phyloP scores from a whole-genome alignment of 2,888 invertebrate genomes.

The Sabatieria punctata region DNA sequence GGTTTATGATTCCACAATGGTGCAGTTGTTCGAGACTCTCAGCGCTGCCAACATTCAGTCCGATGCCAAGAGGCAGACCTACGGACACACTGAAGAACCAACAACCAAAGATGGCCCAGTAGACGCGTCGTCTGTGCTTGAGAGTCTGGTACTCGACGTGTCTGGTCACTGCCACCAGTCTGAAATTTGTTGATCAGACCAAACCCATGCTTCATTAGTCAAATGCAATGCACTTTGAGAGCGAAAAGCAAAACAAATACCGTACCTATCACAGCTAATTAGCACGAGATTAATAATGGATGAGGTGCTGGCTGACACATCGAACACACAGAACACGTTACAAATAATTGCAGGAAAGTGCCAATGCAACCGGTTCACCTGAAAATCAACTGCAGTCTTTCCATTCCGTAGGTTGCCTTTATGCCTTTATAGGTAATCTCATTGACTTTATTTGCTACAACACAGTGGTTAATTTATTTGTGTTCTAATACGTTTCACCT shows the following conservation, averaged over 20 bases:
- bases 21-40: too few relatives aligned
- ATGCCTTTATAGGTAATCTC: too few relatives aligned
- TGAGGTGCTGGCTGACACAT: constrained; percentile 28
- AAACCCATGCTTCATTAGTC: too few relatives aligned
- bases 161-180: constrained; percentile 9
- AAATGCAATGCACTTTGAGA: neutral
- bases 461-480: too few relatives aligned
- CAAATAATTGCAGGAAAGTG: constrained; percentile 24
- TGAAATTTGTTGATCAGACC: constrained; percentile 1
- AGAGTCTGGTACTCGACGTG: constrained; percentile 27
- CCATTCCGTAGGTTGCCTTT: too few relatives aligned
- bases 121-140: constrained; percentile 25
- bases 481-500: too few relatives aligned
- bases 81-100: constrained; percentile 28
- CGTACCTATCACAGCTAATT: constrained; percentile 28
- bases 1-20: constrained; percentile 15
- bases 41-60: too few relatives aligned
- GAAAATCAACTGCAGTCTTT: constrained; percentile 7
- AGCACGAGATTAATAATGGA: constrained; percentile 30
- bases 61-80: constrained; percentile 18
- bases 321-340: constrained; percentile 25
- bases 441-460: too few relatives aligned
- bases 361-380: constrained; percentile 29
- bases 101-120: constrained; percentile 22
- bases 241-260: neutral